These are phyloP conservation scores for Agonopterix heracliana DNA, from an alignment of 2,888 invertebrate genomes.

Conservation along the genomic window DNA sequence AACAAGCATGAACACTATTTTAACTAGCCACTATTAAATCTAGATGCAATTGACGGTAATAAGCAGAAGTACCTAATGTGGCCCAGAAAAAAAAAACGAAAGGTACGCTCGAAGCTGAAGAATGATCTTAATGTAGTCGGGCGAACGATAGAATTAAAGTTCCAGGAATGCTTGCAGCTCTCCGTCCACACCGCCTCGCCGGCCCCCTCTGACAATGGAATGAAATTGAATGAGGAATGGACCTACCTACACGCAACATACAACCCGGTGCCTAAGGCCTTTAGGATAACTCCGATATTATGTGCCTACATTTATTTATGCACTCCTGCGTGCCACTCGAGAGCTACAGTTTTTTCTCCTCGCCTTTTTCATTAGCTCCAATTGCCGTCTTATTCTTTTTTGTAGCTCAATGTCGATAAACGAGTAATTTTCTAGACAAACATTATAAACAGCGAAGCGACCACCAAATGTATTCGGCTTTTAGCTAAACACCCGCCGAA, in stretches of 20 bases:
- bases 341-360: no score
- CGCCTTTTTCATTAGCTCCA: no score
- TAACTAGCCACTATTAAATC: no score
- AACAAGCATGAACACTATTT: no score
- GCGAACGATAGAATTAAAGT: constrained; percentile 32
- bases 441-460: constrained; percentile 28
- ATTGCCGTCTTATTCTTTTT: no score
- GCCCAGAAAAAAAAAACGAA: constrained; percentile 15
- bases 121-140: constrained; percentile 33
- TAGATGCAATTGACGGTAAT: no score
- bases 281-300: constrained; percentile 11
- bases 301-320: neutral
- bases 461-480: constrained; percentile 44
- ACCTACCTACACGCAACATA: constrained; percentile 14
- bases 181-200: constrained; percentile 7
- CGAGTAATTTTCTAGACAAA: constrained; percentile 19
- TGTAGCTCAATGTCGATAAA: constrained; percentile 1
- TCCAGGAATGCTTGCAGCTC: constrained; percentile 32
- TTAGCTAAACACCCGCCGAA: constrained; percentile 53
- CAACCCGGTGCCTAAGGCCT: constrained; percentile 6
- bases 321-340: no score
- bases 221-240: constrained; percentile 35
- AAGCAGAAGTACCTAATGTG: no score
- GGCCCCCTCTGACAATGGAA: constrained; percentile 26
- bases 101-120: constrained; percentile 17